Percentiles rank a stretch among this genome's conserved stretches.
phyloP scores from a whole-genome alignment of 2,888 invertebrate species.

The Cheilosia vulpina region DNA sequence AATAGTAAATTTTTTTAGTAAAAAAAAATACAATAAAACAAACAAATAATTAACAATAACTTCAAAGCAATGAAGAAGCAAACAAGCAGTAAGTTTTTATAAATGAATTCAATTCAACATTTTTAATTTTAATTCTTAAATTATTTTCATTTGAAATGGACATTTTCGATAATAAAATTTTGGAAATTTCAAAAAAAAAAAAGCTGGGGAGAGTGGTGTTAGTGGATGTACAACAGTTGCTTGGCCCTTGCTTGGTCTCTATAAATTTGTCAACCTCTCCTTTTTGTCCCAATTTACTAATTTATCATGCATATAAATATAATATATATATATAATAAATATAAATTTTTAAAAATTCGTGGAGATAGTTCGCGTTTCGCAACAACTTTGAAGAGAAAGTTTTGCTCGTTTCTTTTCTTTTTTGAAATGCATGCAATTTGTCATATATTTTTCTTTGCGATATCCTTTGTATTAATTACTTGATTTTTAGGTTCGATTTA shows the following conservation, averaged over 20 bases:
- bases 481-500: too few relatives aligned
- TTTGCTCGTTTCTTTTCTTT: too few relatives aligned
- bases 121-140: slow-evolving; percentile 5
- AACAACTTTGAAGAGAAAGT: too few relatives aligned
- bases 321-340: too few relatives aligned
- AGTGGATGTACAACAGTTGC: not conserved
- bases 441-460: too few relatives aligned
- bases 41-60: slow-evolving; percentile 65
- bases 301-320: too few relatives aligned
- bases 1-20: slow-evolving; percentile 75
- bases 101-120: slow-evolving; percentile 76
- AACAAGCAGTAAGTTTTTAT: slow-evolving; percentile 76
- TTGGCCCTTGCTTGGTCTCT: not conserved
- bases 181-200: slow-evolving; percentile 7
- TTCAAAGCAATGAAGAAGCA: slow-evolving; percentile 65
- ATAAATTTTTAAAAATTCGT: too few relatives aligned
- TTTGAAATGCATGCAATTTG: too few relatives aligned
- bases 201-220: not conserved
- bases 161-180: slow-evolving; percentile 25
- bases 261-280: too few relatives aligned
- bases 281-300: too few relatives aligned
- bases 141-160: slow-evolving; percentile 3
- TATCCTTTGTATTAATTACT: too few relatives aligned
- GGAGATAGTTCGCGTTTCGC: too few relatives aligned
- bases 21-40: slow-evolving; percentile 77